Base-by-base conservation (phyloP, 2,888 invertebrate genomes). In the Heliconius ethilla region DNA sequence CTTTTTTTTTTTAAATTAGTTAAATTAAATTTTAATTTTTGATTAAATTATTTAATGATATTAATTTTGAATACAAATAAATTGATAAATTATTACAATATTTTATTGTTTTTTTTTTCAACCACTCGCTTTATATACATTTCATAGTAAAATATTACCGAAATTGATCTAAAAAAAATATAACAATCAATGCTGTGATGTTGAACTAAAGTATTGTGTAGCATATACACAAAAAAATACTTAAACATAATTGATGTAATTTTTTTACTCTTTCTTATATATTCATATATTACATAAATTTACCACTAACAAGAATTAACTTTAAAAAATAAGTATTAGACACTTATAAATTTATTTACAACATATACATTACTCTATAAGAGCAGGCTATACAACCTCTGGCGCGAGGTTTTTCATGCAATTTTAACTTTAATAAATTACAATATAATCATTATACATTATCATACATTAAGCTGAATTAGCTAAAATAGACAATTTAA, bases 351-450 rank as follows among this genome's bases (percentile, higher is more conserved):
- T 55, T 22, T 70, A 55, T 72, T 72, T 72, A 72, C 72, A 72
- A 33, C 79, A 84, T 87, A 86, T 87, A 88, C 86, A 88, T 74
- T 80, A 80, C 87, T 87, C 87, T 87, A 86, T 84, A 85, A 86
- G 86, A 87, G 85, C 86, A 82, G 83, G 83, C 82, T 85, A 84
- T 80, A 73, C 80, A 76, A 82, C 82, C 79, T 82, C 82, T 82
- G 83, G 81, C 80, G n/a, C 33, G 69, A 78, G 76, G 74, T 70
- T 76, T 78, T 75, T 73, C 25, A 40, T 63, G 63, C 40, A 74
- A n/a, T 45, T 45, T 29, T 63, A 25, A 74, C 11, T 63, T 74
- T 27, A 63, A 37, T 74, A 74, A 74, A 63, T 74, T 63, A 74
- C 65, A 74, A 45, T 65, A 40, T 63, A 40, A 27, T 65, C 33